Evolutionary conservation across 2,797 vertebrate species (phyloP), one percentile per base, ranked within the genome.

Genomic region (Sylvia borin): DNA sequence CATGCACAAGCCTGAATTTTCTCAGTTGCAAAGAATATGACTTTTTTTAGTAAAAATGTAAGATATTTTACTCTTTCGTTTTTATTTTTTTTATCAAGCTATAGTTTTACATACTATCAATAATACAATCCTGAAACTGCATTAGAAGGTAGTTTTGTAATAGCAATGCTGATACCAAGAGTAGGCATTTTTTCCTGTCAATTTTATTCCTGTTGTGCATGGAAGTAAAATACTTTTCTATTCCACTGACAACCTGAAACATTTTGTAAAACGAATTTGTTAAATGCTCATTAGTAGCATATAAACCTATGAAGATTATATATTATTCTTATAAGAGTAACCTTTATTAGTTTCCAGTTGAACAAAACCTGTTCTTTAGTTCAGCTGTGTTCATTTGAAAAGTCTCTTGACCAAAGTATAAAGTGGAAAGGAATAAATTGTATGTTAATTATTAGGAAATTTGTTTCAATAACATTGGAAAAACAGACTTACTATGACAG

Each of bases 401-500:
- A 93, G 95, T 57, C 16, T 60, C n/a, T n/a, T 62, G 31, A 74
- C 5, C 18, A 70, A 47, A 50, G 16, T 86, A 42, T 84, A 45
- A 96, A 95, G 29, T 60, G 53, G 55, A 83, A 58, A 92, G 77
- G 70, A 94, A 79, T 93, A 96, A 64, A 58, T 12, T 50, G 11
- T 64, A 76, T 26, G 16, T 84, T 50, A 82, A 89, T 93, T n/a
- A 61, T 87, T 93, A 89, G 34, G 58, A 90, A 65, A 72, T 84
- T 84, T 53, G 27, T 55, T 94, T 79, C 55, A 50, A 62, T 61
- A 82, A 20, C 20, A 26, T 60, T 8, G 22, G 12, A 68, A 71
- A 87, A 31, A 65, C 8, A 91, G 29, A 42, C 38, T 47, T 83
- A 27, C 18, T n/a, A 36, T 8, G 42, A 75, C 61, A 91, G 29